Conservation (phyloP, 2,113 vertebrate genomes). For the Himantopus leucocephalus region DNA sequence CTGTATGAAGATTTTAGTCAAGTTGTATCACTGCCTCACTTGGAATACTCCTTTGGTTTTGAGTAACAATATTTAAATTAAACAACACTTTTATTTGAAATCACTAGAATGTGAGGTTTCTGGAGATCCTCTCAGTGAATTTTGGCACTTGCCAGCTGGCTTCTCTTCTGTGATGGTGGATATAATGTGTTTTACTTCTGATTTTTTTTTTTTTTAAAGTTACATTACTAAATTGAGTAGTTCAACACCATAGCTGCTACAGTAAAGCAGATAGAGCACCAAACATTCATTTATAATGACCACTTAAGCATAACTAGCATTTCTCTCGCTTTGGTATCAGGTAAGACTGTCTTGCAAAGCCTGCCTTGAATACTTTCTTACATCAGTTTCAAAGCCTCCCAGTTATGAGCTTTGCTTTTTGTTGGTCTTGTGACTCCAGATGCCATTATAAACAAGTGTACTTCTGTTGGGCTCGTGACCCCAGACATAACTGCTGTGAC, state of each 20-base stretch:
- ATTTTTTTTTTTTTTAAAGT: neutral
- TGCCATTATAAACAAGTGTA: neutral
- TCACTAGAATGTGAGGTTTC: neutral
- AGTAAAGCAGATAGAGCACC: neutral
- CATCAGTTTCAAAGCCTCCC: neutral
- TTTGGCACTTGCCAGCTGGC: neutral
- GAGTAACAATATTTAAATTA: neutral
- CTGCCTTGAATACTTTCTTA: neutral
- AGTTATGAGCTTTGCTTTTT: neutral
- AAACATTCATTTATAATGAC: conserved; percentile 4
- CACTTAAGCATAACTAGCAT: neutral
- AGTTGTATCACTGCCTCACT: neutral
- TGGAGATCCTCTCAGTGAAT: neutral
- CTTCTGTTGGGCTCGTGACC: neutral
- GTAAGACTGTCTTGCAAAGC: neutral
- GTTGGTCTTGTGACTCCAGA: neutral
- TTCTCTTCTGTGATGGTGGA: neutral
- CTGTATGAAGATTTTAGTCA: neutral
- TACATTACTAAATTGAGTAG: neutral
- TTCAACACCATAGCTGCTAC: neutral
- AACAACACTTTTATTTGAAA: neutral
- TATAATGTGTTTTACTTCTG: neutral
- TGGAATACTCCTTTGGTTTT: neutral
- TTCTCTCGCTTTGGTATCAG: neutral
- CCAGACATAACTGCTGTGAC: neutral